phyloP scores from a whole-genome alignment of 2,888 invertebrate genomes.

The Drosophila monieri region DNA sequence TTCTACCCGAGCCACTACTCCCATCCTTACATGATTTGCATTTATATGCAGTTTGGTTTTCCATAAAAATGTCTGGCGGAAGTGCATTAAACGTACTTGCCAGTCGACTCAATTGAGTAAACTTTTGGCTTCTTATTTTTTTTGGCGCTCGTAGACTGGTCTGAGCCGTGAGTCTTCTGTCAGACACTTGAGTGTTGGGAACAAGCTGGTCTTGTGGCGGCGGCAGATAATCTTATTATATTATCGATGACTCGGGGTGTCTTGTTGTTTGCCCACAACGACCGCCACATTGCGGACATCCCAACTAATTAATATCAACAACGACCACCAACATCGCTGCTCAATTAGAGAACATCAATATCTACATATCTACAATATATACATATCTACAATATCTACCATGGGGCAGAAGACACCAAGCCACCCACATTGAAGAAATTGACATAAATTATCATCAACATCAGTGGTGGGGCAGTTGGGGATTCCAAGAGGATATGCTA shows the following conservation, averaged over 20 bases:
- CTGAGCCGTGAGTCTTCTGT: background rate
- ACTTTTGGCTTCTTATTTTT: background rate
- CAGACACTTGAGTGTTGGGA: constrained; percentile 18
- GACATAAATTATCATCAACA: constrained; percentile 66
- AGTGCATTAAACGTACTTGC: constrained; percentile 63
- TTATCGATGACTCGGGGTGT: constrained; percentile 7
- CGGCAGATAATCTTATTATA: constrained; percentile 25
- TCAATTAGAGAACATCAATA: constrained; percentile 72
- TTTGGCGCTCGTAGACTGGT: background rate
- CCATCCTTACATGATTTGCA: constrained; percentile 40
- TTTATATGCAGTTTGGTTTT: constrained; percentile 38
- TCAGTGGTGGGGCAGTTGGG: constrained; percentile 17
- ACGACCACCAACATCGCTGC: constrained; percentile 55
- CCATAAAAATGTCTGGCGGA: constrained; percentile 42
- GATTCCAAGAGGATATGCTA: background rate
- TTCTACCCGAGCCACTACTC: constrained; percentile 4
- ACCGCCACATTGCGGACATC: constrained; percentile 12
- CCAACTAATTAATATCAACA: constrained; percentile 54
- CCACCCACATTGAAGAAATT: constrained; percentile 52
- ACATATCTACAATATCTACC: constrained; percentile 3
- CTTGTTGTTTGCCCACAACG: background rate
- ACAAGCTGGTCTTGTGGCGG: constrained; percentile 23
- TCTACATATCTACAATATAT: constrained; percentile 44
- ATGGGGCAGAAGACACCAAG: constrained; percentile 1
- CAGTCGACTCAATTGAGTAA: constrained; percentile 8